These are phyloP conservation scores for Thymelicus acteon DNA, from an alignment of 2,888 invertebrate genomes.

Conservation along the genomic window DNA sequence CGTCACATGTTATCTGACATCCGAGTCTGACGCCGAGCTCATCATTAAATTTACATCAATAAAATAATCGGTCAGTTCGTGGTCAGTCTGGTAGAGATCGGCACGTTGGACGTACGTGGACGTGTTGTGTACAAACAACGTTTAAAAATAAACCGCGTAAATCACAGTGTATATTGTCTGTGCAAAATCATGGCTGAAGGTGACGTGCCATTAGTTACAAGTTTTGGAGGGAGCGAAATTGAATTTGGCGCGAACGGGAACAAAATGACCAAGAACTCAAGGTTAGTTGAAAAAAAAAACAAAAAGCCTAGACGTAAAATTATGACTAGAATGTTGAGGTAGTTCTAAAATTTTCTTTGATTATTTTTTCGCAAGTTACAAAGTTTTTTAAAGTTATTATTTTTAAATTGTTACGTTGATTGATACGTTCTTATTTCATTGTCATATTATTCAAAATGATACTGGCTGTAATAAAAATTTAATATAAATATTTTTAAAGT, in stretches of 20 bases:
- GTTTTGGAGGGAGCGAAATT: constrained; percentile 74
- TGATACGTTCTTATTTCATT: too few species aligned
- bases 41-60: constrained; percentile 76
- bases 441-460: too few species aligned
- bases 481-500: too few species aligned
- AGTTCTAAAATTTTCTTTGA: not conserved
- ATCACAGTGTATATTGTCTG: constrained; percentile 41
- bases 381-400: too few species aligned
- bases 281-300: constrained; percentile 58
- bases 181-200: constrained; percentile 74
- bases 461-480: too few species aligned
- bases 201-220: constrained; percentile 75
- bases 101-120: constrained; percentile 54
- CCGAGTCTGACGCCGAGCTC: constrained; percentile 52
- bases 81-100: constrained; percentile 61
- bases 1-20: constrained; percentile 70
- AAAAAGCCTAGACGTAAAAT: not conserved
- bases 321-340: not conserved
- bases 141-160: constrained; percentile 42
- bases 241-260: constrained; percentile 74
- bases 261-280: constrained; percentile 75
- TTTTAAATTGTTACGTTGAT: too few species aligned
- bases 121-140: constrained; percentile 44
- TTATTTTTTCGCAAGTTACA: constrained; percentile 22
- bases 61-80: constrained; percentile 67